Conservation (phyloP, 1,140 invertebrate genomes). For the Drosophila parabipectinata region DNA sequence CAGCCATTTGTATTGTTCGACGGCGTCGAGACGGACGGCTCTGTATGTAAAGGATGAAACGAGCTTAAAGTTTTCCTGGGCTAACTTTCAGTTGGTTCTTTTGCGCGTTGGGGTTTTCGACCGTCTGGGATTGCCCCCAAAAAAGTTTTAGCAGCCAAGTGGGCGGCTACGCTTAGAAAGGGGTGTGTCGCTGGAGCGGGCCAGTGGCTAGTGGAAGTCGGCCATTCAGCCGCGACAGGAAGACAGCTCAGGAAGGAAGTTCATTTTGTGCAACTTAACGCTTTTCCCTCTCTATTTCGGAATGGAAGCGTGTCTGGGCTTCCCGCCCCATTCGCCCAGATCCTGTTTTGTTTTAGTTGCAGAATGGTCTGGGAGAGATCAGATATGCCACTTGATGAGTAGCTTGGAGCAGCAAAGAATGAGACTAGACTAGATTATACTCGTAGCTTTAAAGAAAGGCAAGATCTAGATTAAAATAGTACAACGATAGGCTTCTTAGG, state of each 20-base stretch:
- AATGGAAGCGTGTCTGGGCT: conserved; percentile 31
- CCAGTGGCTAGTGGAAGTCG: conserved; percentile 22
- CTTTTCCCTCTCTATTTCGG: conserved; percentile 26
- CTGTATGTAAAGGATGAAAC: conserved; percentile 61
- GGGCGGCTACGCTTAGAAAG: conserved; percentile 38
- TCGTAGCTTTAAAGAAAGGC: conserved; percentile 1
- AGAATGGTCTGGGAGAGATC: conserved; percentile 41
- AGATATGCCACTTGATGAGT: conserved; percentile 39
- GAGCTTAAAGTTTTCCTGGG: conserved; percentile 60
- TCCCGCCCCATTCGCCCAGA: not conserved
- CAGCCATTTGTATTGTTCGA: conserved; percentile 66
- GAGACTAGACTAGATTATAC: too few species aligned
- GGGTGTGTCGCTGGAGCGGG: not conserved
- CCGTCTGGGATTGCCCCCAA: conserved; percentile 43
- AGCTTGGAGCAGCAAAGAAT: conserved; percentile 3
- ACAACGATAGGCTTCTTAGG: too few species aligned
- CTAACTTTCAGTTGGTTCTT: conserved; percentile 30
- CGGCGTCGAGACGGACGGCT: conserved; percentile 50
- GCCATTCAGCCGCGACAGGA: conserved; percentile 62
- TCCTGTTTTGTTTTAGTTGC: conserved; percentile 1
- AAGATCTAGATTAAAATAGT: not conserved
- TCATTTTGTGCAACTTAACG: conserved; percentile 76
- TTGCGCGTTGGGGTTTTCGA: conserved; percentile 41
- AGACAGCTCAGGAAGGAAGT: conserved; percentile 66
- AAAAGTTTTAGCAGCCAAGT: conserved; percentile 39